These are phyloP conservation scores for Euplagia quadripunctaria DNA, from an alignment of 2,888 invertebrate species.

Conservation along the genomic window DNA sequence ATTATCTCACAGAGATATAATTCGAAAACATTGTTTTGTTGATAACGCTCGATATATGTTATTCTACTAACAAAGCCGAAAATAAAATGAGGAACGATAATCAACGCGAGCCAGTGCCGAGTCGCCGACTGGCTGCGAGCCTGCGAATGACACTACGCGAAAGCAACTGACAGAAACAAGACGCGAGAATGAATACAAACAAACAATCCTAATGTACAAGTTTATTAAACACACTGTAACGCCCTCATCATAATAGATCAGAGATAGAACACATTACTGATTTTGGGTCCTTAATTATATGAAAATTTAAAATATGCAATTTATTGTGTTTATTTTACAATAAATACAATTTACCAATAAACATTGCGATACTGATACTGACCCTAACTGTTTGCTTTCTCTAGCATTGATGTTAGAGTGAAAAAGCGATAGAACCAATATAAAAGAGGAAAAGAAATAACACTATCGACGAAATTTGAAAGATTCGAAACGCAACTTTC, in stretches of 20 bases:
- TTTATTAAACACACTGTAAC: conserved; percentile 19
- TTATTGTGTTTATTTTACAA: conserved; percentile 10
- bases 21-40: conserved; percentile 71
- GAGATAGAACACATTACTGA: conserved; percentile 12
- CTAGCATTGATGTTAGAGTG: conserved; percentile 1
- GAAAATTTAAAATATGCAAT: conserved; percentile 3
- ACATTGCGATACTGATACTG: neutral
- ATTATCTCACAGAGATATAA: conserved; percentile 63
- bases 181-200: conserved; percentile 54
- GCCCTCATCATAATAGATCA: conserved; percentile 26
- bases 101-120: conserved; percentile 44
- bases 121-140: conserved; percentile 19
- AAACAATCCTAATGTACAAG: conserved; percentile 40
- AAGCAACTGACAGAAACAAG: conserved; percentile 50
- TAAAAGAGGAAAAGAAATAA: neutral
- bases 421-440: conserved; percentile 16
- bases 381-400: conserved; percentile 6
- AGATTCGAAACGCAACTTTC: conserved; percentile 26
- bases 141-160: conserved; percentile 49
- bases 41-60: conserved; percentile 63
- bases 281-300: neutral
- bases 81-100: conserved; percentile 61
- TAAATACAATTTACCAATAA: conserved; percentile 30
- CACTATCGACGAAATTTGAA: neutral
- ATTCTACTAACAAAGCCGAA: conserved; percentile 64